phyloP scores from a whole-genome alignment of 2,888 invertebrate species.

The Chelonus formosanus region DNA sequence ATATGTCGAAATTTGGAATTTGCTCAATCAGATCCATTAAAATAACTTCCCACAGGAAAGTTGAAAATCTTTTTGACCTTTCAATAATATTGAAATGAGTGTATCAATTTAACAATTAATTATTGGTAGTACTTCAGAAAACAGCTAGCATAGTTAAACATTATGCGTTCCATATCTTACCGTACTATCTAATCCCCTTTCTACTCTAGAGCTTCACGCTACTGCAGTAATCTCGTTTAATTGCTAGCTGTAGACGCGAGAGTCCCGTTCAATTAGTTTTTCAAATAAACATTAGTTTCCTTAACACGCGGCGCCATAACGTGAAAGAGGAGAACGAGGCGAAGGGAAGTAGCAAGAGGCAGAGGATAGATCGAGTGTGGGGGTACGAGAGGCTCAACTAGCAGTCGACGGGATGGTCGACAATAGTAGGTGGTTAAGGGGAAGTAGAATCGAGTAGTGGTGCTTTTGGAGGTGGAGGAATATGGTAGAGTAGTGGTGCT shows the following conservation, averaged over 20 bases:
- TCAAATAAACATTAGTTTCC: conserved; percentile 57
- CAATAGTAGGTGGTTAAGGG: conserved; percentile 13
- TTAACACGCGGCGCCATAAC: conserved; percentile 53
- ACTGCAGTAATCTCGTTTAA: conserved; percentile 65
- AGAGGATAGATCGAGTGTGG: conserved; percentile 36
- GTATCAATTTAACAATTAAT: conserved; percentile 61
- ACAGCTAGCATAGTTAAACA: conserved; percentile 60
- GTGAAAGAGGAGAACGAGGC: conserved; percentile 42
- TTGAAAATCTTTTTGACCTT: conserved; percentile 20
- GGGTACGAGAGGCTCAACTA: conserved; percentile 29
- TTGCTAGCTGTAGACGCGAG: conserved; percentile 64
- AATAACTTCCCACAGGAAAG: not conserved
- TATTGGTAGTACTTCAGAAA: conserved; percentile 60
- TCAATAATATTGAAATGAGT: conserved; percentile 14
- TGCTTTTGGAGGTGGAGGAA: conserved; percentile 48
- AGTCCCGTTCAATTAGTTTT: conserved; percentile 55
- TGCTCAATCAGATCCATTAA: too few relatives aligned
- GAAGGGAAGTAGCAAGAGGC: conserved; percentile 36
- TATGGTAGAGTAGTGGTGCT: conserved; percentile 47
- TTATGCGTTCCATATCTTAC: conserved; percentile 65
- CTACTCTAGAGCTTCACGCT: conserved; percentile 48
- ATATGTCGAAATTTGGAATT: too few relatives aligned
- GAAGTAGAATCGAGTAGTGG: conserved; percentile 47
- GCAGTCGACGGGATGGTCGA: conserved; percentile 41
- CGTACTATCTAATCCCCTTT: conserved; percentile 62